Evolutionary conservation across 1,140 invertebrate species (phyloP), one percentile per base, ranked within the genome.

Genomic region (Watersipora subatra): DNA sequence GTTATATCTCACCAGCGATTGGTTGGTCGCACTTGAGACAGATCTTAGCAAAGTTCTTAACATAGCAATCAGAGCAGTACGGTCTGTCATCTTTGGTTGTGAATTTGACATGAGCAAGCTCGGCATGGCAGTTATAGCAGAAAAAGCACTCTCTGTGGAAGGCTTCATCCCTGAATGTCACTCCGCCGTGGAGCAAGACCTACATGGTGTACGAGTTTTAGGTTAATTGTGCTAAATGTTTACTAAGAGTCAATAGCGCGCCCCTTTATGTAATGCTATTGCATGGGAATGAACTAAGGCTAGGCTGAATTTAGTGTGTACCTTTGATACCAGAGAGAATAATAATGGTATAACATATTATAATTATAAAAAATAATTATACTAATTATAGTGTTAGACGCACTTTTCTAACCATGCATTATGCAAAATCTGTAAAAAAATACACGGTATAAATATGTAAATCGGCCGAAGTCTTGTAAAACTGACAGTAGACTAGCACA

Each of bases 61-160:
- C 95, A 78, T 97, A 99, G 84, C 97, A 99, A 57, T 97, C 92
- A 62, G 93, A 93, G 83, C 96, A 99, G 82, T 95, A 99, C 0
- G 96, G 95, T 82, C 98, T 95, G 73, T 99, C 96, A 74, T 99
- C 96, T 75, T 93, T 80, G 66, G 92, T 96, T 55, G 95, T 98
- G 84, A 99, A 99, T 76, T 95, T 89, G 81, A 97, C 93, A 26
- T 95, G 95, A 63, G 96, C 93, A 76, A 99, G 84, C 69, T 90
- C 91, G 66, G 89, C 92, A 79, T 88, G 87, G 84, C 96, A 99
- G 81, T 97, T 86, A 68, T 91, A 95, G 85, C 97, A 99, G 58
- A 91, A 93, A 84, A 99, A 99, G 85, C 94, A 98, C 80, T 97
- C 93, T 70, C 92, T 87, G 83, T 99, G 95, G 93, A 93, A 99